These are phyloP conservation scores for Harpalus rufipes DNA, from an alignment of 2,888 invertebrate species.

Conservation along the genomic window DNA sequence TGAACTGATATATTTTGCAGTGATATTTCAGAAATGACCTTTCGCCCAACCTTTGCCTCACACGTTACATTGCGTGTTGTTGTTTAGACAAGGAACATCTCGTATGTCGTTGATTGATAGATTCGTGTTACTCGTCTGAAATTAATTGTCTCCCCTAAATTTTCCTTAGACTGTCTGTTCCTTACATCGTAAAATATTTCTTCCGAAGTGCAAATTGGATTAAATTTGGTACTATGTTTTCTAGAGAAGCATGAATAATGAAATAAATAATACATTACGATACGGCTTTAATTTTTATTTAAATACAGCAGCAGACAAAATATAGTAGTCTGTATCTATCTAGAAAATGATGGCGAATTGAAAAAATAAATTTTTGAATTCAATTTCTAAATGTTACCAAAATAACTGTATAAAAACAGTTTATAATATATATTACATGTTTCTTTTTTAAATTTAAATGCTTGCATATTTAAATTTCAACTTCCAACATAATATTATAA, in stretches of 20 bases:
- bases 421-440: too few relatives aligned
- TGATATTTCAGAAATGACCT: constrained; percentile 55
- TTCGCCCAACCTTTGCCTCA: constrained; percentile 32
- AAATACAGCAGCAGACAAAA: neutral
- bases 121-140: constrained; percentile 38
- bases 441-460: too few relatives aligned
- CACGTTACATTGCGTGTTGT: constrained; percentile 55
- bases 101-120: constrained; percentile 54
- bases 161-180: constrained; percentile 1
- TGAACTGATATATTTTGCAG: constrained; percentile 42
- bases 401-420: too few relatives aligned
- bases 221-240: constrained; percentile 18
- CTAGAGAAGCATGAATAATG: neutral
- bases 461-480: neutral
- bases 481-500: neutral
- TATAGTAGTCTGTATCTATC: too few relatives aligned
- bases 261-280: neutral
- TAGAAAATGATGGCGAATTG: too few relatives aligned
- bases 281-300: neutral
- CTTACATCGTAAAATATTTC: constrained; percentile 28
- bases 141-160: constrained; percentile 51
- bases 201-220: constrained; percentile 24
- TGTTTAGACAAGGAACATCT: constrained; percentile 34
- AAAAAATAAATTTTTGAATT: too few relatives aligned
- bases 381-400: neutral